Percentiles rank a stretch among this genome's conserved stretches.
phyloP scores from a whole-genome alignment of 2,888 invertebrate genomes.

The Ormyrus nitidulus region DNA sequence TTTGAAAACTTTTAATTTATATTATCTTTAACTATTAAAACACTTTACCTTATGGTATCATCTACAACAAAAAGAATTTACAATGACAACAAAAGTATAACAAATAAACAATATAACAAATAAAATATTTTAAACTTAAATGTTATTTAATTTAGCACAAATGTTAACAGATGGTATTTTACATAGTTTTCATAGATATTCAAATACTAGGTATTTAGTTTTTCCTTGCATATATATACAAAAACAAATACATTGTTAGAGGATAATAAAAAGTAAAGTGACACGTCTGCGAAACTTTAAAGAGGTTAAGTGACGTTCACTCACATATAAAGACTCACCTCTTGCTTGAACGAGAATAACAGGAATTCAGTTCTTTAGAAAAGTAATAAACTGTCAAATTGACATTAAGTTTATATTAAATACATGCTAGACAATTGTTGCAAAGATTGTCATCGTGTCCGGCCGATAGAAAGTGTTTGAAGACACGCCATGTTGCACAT shows the following conservation, averaged over 20 bases:
- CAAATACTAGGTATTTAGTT: background rate
- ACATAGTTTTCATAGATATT: background rate
- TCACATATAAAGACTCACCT: slow-evolving; percentile 21
- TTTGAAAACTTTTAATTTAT: background rate
- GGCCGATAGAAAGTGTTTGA: slow-evolving; percentile 59
- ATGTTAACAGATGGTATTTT: slow-evolving; percentile 11
- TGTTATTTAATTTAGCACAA: background rate
- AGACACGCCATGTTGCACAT: slow-evolving; percentile 66
- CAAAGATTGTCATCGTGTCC: slow-evolving; percentile 56
- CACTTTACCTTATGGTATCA: slow-evolving; percentile 23
- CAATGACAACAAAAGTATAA: background rate
- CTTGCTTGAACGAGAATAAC: background rate
- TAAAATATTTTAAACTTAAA: too few relatives aligned
- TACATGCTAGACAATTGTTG: slow-evolving; percentile 59
- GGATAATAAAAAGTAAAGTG: slow-evolving; percentile 54
- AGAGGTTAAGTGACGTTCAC: slow-evolving; percentile 53
- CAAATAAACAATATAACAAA: too few relatives aligned
- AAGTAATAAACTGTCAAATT: background rate
- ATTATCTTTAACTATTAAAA: background rate
- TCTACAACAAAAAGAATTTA: background rate
- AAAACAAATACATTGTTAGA: slow-evolving; percentile 12
- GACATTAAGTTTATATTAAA: slow-evolving; percentile 39
- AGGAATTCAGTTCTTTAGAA: background rate
- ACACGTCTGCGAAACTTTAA: slow-evolving; percentile 65
- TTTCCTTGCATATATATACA: slow-evolving; percentile 2